Conservation (phyloP, 2,113 vertebrate genomes). For the Synodontis membranacea region DNA sequence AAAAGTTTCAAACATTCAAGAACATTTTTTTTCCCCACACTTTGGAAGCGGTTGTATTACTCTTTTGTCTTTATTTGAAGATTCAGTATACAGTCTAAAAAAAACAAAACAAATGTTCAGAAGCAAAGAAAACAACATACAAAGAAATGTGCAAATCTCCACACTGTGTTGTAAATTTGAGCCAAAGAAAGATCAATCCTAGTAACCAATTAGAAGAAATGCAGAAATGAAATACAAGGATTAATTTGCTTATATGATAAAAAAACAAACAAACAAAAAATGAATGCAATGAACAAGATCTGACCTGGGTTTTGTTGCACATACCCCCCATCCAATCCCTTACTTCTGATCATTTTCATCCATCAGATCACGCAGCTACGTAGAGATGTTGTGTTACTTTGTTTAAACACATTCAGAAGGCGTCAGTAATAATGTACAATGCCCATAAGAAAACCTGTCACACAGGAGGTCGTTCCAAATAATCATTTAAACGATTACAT, state of each 20-base stretch:
- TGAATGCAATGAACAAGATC: slow-evolving; percentile 23
- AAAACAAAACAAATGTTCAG: slow-evolving; percentile 19
- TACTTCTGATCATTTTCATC: neutral
- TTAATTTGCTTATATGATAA: slow-evolving; percentile 32
- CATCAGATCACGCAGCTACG: neutral
- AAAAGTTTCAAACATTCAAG: neutral
- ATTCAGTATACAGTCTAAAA: slow-evolving; percentile 30
- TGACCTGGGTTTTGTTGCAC: slow-evolving; percentile 38
- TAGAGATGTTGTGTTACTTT: neutral
- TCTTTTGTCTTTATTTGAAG: slow-evolving; percentile 47
- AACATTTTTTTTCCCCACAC: slow-evolving; percentile 7
- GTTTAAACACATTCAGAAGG: neutral
- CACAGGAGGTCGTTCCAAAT: neutral
- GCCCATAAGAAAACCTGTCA: neutral
- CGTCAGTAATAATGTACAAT: neutral
- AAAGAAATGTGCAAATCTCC: slow-evolving; percentile 21
- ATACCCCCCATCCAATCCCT: neutral
- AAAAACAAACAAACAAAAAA: too few relatives aligned
- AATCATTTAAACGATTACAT: neutral
- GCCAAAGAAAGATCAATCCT: neutral
- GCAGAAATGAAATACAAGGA: slow-evolving; percentile 50
- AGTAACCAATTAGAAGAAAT: slow-evolving; percentile 34
- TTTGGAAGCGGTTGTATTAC: slow-evolving; percentile 19
- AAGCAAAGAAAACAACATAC: slow-evolving; percentile 28
- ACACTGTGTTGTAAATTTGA: neutral